A percentile compares a stretch with the other conserved stretches of the same genome.
These are phyloP conservation scores for Trachurus trachurus DNA, from an alignment of 2,797 vertebrate species.

Conservation along the genomic window DNA sequence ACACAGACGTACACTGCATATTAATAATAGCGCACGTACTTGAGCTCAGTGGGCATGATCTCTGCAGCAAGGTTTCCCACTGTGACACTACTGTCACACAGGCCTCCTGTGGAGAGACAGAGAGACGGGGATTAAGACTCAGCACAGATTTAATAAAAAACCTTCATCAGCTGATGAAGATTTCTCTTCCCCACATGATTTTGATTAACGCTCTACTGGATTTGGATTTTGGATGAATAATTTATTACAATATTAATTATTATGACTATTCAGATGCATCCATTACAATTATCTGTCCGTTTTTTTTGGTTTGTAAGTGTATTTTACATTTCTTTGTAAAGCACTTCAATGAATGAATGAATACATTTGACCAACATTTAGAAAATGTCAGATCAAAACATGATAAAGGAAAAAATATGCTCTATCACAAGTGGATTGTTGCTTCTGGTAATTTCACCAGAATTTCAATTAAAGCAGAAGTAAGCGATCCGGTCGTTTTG, in stretches of 20 bases:
- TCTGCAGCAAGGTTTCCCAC: conserved; percentile 91
- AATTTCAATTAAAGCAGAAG: no score
- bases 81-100: conserved; percentile 77
- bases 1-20: not conserved
- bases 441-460: not conserved
- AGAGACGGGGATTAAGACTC: conserved; percentile 10
- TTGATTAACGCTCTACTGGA: not conserved
- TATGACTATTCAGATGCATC: not conserved
- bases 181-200: not conserved
- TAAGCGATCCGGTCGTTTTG: no score
- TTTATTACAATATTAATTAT: not conserved
- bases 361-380: not conserved
- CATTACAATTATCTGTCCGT: not conserved
- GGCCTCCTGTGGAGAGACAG: conserved; percentile 72
- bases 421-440: not conserved
- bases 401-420: not conserved
- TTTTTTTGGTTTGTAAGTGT: not conserved
- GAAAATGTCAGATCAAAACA: no score
- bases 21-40: conserved; percentile 78
- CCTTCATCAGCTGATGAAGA: not conserved
- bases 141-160: not conserved
- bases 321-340: no score
- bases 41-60: conserved; percentile 93
- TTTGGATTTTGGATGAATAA: not conserved
- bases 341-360: not conserved